Base-by-base conservation (phyloP, 2,797 vertebrate genomes). In the Gila robusta region DNA sequence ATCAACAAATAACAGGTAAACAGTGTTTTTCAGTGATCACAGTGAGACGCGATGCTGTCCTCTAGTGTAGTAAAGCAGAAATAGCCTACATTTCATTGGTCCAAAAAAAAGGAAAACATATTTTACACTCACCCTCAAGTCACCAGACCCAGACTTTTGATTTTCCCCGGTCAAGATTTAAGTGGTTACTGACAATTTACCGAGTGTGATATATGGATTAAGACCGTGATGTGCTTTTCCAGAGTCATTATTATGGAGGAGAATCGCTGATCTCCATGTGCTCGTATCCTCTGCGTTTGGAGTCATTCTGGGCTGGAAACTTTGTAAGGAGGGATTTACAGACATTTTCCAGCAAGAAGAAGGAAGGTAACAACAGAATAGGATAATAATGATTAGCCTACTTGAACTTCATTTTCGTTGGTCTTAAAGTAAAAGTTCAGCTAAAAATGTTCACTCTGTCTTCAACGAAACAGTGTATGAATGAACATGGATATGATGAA, bases 321-420 rank as follows among this genome's bases (percentile, higher is more conserved):
- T 96, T 1, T 91, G 91, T 21, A 85, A 91, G 71, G 85, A 89
- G 14, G 14, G 54, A 2, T 64, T 93, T 7, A 91, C 92, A 1
- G 83, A 94, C 26, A 87, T 96, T 77, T 91, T 96, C 86, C 95
- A 96, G 2, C 92, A 94, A 84, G 95, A 96, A 86, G 95, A 96
- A 91, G 95, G 95, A 87, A 94, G 96, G 95, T 94, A 28, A 64
- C 26, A 16, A 14, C 59, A 28, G 3, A 59, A 59, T 11, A 4
- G 3, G 12, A 16, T 17, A 17, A 17, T 17, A 19, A 52, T 19
- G 0, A 52, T 52, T 52, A 32, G 28, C 28, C 28, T 32, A 52
- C 16, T 5, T 19, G 2, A 19, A 54, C 49, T 52, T 6, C 0
- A 52, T 5, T 52, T 17, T 6, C 16, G 54, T 56, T 23, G 21